Percentiles rank a stretch among this genome's conserved stretches.
These are phyloP conservation scores for Machimus rusticus DNA, from an alignment of 2,888 invertebrate genomes.

Conservation along the genomic window DNA sequence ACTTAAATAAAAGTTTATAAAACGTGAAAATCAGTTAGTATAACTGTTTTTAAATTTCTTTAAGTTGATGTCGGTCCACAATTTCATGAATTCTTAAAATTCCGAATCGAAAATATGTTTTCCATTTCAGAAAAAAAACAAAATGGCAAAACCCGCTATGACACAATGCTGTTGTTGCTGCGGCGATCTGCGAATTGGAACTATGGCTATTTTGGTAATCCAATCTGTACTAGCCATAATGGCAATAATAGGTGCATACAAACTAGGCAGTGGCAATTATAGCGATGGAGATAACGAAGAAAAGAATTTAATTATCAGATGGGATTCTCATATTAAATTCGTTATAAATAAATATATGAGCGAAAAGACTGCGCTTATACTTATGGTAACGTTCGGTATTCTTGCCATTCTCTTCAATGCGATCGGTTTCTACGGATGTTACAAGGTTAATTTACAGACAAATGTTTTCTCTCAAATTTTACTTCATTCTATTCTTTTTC, in stretches of 20 bases:
- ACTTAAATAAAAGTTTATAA: too few relatives aligned
- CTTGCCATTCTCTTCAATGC: background rate
- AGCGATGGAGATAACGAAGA: background rate
- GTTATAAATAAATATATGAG: background rate
- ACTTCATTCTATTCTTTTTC: background rate
- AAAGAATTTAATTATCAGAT: background rate
- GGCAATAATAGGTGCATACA: background rate
- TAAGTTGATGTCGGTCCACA: background rate
- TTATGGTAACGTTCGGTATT: background rate
- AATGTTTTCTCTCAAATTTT: background rate
- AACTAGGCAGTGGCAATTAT: background rate
- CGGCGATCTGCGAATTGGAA: background rate
- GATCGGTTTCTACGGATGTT: background rate
- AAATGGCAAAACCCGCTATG: background rate
- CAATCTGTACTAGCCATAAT: background rate
- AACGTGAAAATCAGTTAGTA: too few relatives aligned
- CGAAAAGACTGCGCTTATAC: background rate
- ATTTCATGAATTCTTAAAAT: background rate
- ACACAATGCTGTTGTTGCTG: slow-evolving; percentile 1
- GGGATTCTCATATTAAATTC: background rate
- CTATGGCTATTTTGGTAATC: background rate
- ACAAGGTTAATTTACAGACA: background rate
- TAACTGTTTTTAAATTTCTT: too few relatives aligned
- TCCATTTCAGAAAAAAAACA: background rate
- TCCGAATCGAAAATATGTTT: background rate